These are phyloP conservation scores for Hypothenemus hampei DNA, from an alignment of 1,140 invertebrate genomes.

Conservation along the genomic window DNA sequence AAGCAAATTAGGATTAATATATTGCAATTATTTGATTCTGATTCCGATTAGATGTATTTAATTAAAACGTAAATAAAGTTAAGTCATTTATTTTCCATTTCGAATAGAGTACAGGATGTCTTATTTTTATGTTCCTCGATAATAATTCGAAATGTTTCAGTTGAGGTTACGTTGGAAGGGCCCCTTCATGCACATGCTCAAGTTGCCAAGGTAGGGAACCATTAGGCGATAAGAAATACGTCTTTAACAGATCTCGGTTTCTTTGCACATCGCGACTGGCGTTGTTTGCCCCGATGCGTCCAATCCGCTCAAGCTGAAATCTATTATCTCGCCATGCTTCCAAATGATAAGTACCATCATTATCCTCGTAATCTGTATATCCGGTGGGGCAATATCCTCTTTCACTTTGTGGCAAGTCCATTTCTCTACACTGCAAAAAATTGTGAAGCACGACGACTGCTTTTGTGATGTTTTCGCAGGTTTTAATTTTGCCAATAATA, in stretches of 20 bases:
- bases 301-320: background rate
- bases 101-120: too few relatives aligned
- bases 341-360: background rate
- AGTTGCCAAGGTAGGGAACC: background rate
- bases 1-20: too few relatives aligned
- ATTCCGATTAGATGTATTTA: too few relatives aligned
- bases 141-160: too few relatives aligned
- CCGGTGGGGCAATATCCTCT: constrained; percentile 14
- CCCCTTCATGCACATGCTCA: too few relatives aligned
- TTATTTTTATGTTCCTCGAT: too few relatives aligned
- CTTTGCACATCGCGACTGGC: background rate
- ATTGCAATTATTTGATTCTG: too few relatives aligned
- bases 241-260: background rate
- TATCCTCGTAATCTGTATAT: background rate
- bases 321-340: background rate
- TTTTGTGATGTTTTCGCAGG: constrained; percentile 32
- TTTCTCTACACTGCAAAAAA: constrained; percentile 35
- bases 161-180: too few relatives aligned
- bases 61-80: too few relatives aligned
- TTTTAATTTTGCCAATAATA: constrained; percentile 30
- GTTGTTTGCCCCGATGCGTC: background rate
- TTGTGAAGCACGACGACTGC: constrained; percentile 40
- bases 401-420: constrained; percentile 30
- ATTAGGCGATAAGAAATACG: background rate
- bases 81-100: too few relatives aligned